Conservation (phyloP, 2,113 vertebrate species). For the Syngnathus floridae region DNA sequence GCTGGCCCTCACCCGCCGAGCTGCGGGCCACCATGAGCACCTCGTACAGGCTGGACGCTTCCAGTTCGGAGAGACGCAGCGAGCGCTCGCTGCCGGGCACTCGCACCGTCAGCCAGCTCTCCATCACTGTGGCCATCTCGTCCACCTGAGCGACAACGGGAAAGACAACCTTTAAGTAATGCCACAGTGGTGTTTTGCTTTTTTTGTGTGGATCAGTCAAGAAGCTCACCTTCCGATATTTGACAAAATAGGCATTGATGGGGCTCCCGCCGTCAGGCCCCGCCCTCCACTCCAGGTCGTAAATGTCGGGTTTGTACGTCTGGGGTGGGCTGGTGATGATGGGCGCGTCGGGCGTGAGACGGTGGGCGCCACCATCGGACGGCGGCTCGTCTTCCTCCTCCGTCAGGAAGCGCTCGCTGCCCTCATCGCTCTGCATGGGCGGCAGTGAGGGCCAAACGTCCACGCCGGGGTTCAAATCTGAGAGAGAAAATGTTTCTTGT, state of each 20-base stretch:
- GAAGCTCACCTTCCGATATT: conserved; percentile 86
- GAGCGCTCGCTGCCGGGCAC: conserved; percentile 92
- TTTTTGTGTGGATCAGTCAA: not conserved
- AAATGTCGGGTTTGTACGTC: conserved; percentile 80
- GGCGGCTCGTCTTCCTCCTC: conserved; percentile 34
- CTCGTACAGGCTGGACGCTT: conserved; percentile 91
- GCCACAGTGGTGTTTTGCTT: not conserved
- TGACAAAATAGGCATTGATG: conserved; percentile 91
- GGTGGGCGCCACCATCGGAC: conserved; percentile 37
- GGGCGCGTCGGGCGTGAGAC: conserved; percentile 83
- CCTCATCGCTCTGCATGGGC: conserved; percentile 70
- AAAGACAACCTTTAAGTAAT: not conserved
- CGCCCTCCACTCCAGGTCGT: conserved; percentile 85
- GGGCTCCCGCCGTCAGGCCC: conserved; percentile 81
- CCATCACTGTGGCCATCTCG: conserved; percentile 67
- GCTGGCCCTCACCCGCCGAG: conserved; percentile 83
- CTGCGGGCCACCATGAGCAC: conserved; percentile 95
- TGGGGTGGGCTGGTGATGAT: conserved; percentile 92
- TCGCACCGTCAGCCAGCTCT: conserved; percentile 85
- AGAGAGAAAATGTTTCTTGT: conserved; percentile 1
- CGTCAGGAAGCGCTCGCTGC: conserved; percentile 40
- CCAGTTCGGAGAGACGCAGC: conserved; percentile 83
- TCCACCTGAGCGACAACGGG: conserved; percentile 75
- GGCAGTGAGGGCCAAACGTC: conserved; percentile 39
- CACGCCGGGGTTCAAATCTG: conserved; percentile 13